Evolutionary conservation across 2,888 invertebrate species (phyloP), one percentile per base, ranked within the genome.

Genomic region (Platycnemis pennipes): DNA sequence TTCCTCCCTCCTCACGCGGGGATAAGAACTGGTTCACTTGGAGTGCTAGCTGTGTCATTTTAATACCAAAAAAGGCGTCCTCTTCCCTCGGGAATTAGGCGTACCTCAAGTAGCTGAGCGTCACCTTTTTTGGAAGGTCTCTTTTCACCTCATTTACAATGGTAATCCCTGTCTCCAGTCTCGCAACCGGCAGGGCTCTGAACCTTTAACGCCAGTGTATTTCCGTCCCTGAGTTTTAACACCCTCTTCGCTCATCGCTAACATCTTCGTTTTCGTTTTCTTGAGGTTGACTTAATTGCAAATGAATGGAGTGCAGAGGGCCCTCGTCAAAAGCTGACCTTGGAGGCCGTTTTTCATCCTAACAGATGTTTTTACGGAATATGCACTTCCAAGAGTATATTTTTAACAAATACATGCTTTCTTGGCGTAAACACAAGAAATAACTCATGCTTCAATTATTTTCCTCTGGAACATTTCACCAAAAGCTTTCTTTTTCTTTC

Each of bases 91-190:
- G n/a, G 63, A 22, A 63, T 63, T 63, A 63, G 26, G 63, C 22
- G 22, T 63, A n/a, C 63, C 8, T n/a, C 63, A 63, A 63, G 26
- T 26, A 2, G 63, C 63, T 63, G 63, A 63, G 19, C 63, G 63
- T n/a, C 22, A 26, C 22, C 7, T 63, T 63, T 26, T 63, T 63
- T 16, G 63, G 63, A 22, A 63, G 63, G 63, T 63, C 63, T n/a
- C 63, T n/a, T 63, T 63, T 63, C 26, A 63, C 26, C 63, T 63
- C 63, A 63, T 63, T 63, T 63, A 63, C 63, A 63, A 63, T 63
- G 63, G 63, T 63, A 63, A 63, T 63, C 63, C 63, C 26, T n/a
- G 26, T 63, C 63, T 26, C 26, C 19, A 22, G 63, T 63, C 63
- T 63, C 63, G 26, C 63, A 63, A 22, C 26, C 63, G 53, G 53